Evolutionary conservation across 2,113 vertebrate species (phyloP), one percentile per base, ranked within the genome.

Genomic region (Madoqua kirkii): DNA sequence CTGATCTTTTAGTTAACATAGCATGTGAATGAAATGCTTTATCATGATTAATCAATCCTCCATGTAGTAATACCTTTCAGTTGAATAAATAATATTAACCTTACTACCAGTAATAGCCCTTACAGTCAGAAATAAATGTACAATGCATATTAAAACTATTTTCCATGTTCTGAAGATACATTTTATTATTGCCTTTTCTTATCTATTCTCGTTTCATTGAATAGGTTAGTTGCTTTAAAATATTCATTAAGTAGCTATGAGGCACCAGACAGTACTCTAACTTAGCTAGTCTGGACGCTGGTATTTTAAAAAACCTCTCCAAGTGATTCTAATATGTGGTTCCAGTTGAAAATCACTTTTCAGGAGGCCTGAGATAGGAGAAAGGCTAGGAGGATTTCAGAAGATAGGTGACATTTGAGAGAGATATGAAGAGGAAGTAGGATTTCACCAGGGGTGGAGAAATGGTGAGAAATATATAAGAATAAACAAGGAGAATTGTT

Each of bases 161-260:
- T 9, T 88, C 33, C 74, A 74, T 91, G 81, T 94, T 93, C 43
- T 95, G 62, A 81, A 93, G 54, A 33, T 78, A 33, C 7, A 93
- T 93, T 36, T 81, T 40, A 33, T 89, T 79, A 85, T 76, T 94
- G 25, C 40, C 43, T 57, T 85, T 86, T 86, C 25, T 85, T 23
- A 48, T 88, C 33, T 93, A 89, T 87, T 92, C 81, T 91, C 11
- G 86, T 96, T 96, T 91, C 67, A 40, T 71, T 95, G 54, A 92
- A 67, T 67, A 86, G n/a, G 27, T 90, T 78, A 82, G 62, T 88
- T 94, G 33, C 59, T 86, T 86, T 40, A 92, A 93, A 88, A 52
- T 76, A 43, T 64, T 92, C 79, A 60, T 54, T 95, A 93, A 71
- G n/a, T n/a, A 57, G 17, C 17, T 60, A 2, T 50, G 87, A 7